Evolutionary conservation across 1,140 invertebrate species (phyloP).

Genomic region (Sitophilus oryzae): DNA sequence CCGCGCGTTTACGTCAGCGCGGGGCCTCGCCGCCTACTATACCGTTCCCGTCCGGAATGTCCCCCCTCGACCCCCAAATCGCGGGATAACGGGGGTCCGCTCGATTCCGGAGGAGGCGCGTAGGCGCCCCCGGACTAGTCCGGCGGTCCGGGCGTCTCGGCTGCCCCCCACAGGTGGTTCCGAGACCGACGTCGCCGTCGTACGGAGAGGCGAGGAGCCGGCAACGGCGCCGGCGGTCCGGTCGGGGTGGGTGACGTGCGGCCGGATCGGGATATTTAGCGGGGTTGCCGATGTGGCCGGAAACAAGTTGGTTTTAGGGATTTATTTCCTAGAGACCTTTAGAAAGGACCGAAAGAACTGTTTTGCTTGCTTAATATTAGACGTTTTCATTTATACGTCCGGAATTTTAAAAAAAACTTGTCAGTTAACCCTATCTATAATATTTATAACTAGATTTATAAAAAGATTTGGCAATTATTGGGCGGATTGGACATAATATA

Average conservation of each 20-base stretch:
- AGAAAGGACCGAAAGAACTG: no score
- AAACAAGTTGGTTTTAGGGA: no score
- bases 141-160: slow-evolving; percentile 4
- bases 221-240: slow-evolving; percentile 13
- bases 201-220: slow-evolving; percentile 4
- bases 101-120: slow-evolving; percentile 2
- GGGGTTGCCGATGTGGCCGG: no score
- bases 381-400: no score
- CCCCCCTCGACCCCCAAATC: slow-evolving; percentile 1
- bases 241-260: slow-evolving; percentile 4
- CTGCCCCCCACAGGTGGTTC: slow-evolving; percentile 24
- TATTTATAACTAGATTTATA: no score
- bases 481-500: no score
- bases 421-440: no score
- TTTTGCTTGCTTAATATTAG: no score
- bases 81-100: neutral
- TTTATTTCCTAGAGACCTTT: no score
- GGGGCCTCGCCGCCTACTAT: slow-evolving; percentile 11
- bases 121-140: slow-evolving; percentile 19
- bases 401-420: no score
- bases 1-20: slow-evolving; percentile 15
- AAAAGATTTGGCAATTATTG: no score
- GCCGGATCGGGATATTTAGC: slow-evolving; percentile 1
- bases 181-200: no score
- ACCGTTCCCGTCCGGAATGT: neutral